Percentiles rank a stretch among this genome's conserved stretches.
These are phyloP conservation scores for Petrosia ficiformis DNA, from an alignment of 37 sponge, comb jelly and placozoan genomes.

Conservation along the genomic window DNA sequence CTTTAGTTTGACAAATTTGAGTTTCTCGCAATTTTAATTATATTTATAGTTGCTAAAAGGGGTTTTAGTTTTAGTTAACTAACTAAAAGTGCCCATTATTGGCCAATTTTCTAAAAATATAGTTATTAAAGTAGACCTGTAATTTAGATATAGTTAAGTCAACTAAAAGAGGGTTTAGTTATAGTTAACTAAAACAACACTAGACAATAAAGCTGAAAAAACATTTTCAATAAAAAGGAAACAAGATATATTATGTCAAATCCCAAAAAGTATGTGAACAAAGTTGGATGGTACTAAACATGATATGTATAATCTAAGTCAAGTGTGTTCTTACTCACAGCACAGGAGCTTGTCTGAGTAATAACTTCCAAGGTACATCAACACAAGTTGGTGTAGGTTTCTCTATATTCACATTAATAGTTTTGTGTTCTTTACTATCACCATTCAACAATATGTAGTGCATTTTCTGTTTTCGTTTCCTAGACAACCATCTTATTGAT, in stretches of 20 bases:
- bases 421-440: not conserved
- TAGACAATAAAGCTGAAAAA: not conserved
- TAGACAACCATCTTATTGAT: not conserved
- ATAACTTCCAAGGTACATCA: conserved; percentile 18
- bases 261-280: too few relatives aligned
- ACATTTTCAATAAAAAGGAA: not conserved
- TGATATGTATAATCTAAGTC: too few relatives aligned
- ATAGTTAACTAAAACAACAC: too few relatives aligned
- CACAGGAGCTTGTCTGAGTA: conserved; percentile 11
- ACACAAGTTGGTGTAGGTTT: not conserved
- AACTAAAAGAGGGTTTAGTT: too few relatives aligned
- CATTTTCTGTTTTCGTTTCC: conserved; percentile 4
- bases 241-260: not conserved
- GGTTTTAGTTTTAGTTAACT: too few relatives aligned
- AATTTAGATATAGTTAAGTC: too few relatives aligned
- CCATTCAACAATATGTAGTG: conserved; percentile 39
- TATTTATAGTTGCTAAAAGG: not conserved
- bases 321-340: conserved; percentile 53
- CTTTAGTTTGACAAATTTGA: not conserved
- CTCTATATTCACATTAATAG: not conserved
- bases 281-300: too few relatives aligned
- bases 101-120: not conserved
- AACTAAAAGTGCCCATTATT: too few relatives aligned
- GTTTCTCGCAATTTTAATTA: too few relatives aligned
- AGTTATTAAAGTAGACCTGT: too few relatives aligned